phyloP scores from a whole-genome alignment of 2,113 vertebrate genomes.

The Myodes glareolus region DNA sequence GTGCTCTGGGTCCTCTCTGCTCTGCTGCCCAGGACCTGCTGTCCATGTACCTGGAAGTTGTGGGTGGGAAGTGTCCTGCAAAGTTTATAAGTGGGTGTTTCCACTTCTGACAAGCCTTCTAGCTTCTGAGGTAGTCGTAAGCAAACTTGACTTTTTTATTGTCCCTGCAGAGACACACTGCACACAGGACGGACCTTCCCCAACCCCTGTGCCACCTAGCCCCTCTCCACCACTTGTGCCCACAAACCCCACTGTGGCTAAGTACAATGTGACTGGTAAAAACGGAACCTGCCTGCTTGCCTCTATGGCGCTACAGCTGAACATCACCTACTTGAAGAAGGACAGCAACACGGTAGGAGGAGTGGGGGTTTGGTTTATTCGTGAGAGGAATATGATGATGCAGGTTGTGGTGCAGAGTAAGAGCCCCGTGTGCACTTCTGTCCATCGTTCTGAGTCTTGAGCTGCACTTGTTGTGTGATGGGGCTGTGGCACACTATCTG shows the following conservation, averaged over 20 bases:
- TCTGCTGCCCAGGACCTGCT: background rate
- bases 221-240: slow-evolving; percentile 77
- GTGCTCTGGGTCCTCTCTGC: background rate
- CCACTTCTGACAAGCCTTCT: background rate
- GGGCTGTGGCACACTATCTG: background rate
- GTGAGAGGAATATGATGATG: background rate
- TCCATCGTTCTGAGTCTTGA: background rate
- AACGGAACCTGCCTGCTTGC: slow-evolving; percentile 92
- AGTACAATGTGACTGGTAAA: slow-evolving; percentile 86
- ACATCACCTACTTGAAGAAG: slow-evolving; percentile 88
- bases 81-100: too few relatives aligned
- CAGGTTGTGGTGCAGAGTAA: background rate
- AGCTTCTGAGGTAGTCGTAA: background rate
- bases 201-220: slow-evolving; percentile 62
- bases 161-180: slow-evolving; percentile 89
- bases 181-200: slow-evolving; percentile 85
- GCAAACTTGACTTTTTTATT: background rate
- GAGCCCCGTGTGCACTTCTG: background rate
- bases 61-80: background rate
- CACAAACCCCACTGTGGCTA: slow-evolving; percentile 81
- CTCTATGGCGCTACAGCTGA: slow-evolving; percentile 93
- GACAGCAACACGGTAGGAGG: slow-evolving; percentile 84
- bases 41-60: background rate
- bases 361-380: background rate
- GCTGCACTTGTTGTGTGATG: background rate